Conservation (phyloP, 1,140 invertebrate species). For the Lordiphosa mommai region DNA sequence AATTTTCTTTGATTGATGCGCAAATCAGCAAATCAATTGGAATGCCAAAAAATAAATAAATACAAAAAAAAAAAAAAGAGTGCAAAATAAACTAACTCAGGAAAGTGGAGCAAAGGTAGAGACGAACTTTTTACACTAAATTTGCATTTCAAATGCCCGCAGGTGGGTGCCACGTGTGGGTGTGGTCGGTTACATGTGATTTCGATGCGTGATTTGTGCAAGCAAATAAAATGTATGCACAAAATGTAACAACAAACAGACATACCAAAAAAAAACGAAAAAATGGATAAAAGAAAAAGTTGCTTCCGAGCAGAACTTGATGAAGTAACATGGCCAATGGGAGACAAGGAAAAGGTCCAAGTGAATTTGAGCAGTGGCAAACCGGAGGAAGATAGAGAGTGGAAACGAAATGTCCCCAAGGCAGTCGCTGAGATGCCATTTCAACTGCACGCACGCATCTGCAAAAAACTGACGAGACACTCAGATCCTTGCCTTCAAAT, state of each 20-base stretch:
- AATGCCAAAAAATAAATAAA: conserved; percentile 29
- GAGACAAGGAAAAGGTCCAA: conserved; percentile 20
- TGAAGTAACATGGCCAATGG: conserved; percentile 12
- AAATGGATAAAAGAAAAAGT: too few species aligned
- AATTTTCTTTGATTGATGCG: conserved; percentile 56
- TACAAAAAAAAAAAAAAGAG: not conserved
- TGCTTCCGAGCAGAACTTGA: conserved; percentile 8
- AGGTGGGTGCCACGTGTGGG: conserved; percentile 18
- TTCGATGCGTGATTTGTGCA: conserved; percentile 44
- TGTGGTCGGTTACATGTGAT: conserved; percentile 25
- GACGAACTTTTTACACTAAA: conserved; percentile 29
- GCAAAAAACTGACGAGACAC: conserved; percentile 6
- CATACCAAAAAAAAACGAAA: too few species aligned
- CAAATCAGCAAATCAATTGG: conserved; percentile 70
- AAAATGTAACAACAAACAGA: conserved; percentile 17
- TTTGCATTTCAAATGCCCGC: conserved; percentile 54
- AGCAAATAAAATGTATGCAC: conserved; percentile 27
- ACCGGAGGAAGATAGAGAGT: not conserved
- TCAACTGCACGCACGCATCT: conserved; percentile 15
- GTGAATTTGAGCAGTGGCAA: conserved; percentile 16
- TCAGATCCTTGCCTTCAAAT: conserved; percentile 18
- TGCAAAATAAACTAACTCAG: conserved; percentile 39
- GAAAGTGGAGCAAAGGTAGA: conserved; percentile 17
- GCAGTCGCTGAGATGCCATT: conserved; percentile 9
- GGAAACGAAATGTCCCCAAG: conserved; percentile 1